These are phyloP conservation scores for Kryptopterus vitreolus DNA, from an alignment of 2,797 vertebrate species.

Conservation along the genomic window DNA sequence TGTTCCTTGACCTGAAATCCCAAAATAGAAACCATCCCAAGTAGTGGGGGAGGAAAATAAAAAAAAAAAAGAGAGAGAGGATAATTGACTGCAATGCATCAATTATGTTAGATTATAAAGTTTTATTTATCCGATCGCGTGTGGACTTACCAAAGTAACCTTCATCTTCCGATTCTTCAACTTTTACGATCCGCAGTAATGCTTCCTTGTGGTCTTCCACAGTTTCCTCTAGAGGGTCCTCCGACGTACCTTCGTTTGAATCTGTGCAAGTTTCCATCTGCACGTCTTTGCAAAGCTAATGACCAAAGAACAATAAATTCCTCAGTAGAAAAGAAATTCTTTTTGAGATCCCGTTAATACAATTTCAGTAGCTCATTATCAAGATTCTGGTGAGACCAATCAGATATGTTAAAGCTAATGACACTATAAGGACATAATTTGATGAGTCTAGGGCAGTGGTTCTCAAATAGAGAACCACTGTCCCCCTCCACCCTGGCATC, in stretches of 20 bases:
- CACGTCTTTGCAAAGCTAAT: constrained; percentile 1
- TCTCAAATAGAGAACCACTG: too few species aligned
- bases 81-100: neutral
- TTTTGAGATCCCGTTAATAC: neutral
- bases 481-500: too few species aligned
- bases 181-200: constrained; percentile 16
- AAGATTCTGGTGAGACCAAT: neutral
- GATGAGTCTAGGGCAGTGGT: too few species aligned
- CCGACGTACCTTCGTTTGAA: neutral
- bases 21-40: neutral
- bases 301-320: constrained; percentile 1
- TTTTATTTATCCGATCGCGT: neutral
- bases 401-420: neutral
- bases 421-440: too few species aligned
- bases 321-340: neutral
- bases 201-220: neutral
- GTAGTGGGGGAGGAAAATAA: too few species aligned
- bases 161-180: constrained; percentile 10
- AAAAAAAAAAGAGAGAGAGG: neutral
- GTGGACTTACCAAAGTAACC: neutral
- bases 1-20: neutral
- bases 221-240: neutral
- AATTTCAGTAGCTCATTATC: neutral
- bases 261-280: constrained; percentile 4
- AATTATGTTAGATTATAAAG: neutral